These are phyloP conservation scores for Leptothorax acervorum DNA, from an alignment of 2,888 invertebrate genomes.

Conservation along the genomic window DNA sequence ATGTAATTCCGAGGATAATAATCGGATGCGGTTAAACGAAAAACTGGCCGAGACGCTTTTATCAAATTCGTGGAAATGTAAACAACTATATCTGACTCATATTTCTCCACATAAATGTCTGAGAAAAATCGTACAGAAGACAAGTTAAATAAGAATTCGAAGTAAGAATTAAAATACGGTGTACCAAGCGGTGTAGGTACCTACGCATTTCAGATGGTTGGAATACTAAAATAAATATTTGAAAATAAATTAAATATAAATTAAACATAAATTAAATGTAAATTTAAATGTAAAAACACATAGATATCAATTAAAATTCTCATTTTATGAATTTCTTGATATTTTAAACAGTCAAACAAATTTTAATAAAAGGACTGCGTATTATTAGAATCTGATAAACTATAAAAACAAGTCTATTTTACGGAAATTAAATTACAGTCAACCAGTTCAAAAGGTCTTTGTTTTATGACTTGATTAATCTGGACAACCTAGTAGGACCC, in stretches of 20 bases:
- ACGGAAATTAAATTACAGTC: background rate
- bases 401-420: background rate
- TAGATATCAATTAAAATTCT: background rate
- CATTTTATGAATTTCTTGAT: background rate
- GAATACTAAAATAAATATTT: background rate
- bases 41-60: conserved; percentile 25
- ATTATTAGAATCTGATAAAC: background rate
- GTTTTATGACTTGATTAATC: conserved; percentile 20
- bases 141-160: background rate
- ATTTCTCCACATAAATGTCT: background rate
- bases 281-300: background rate
- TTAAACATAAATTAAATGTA: background rate
- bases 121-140: background rate
- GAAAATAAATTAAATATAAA: background rate
- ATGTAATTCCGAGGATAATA: conserved; percentile 20
- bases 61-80: conserved; percentile 39
- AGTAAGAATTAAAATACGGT: background rate
- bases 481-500: background rate
- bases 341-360: background rate
- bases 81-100: conserved; percentile 19
- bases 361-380: background rate
- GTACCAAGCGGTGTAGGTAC: too few relatives aligned
- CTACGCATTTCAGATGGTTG: background rate
- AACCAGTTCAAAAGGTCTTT: background rate
- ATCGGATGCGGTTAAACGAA: conserved; percentile 33